A percentile compares a stretch with the other conserved stretches of the same genome.
These are phyloP conservation scores for Drosophila athabasca DNA, from an alignment of 1,140 invertebrate genomes.

Conservation along the genomic window DNA sequence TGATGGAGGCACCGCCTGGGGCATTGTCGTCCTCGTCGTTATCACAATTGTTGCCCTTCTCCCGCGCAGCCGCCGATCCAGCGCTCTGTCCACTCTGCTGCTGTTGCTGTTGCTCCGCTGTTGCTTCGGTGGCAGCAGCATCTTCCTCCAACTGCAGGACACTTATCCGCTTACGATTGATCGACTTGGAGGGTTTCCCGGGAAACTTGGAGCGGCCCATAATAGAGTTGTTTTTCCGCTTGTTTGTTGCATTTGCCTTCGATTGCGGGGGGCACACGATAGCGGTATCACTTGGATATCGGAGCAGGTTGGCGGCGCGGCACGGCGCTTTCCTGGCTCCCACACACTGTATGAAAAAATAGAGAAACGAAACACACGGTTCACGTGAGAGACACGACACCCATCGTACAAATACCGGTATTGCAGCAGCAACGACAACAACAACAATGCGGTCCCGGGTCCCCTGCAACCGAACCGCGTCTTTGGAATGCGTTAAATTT, in stretches of 20 bases:
- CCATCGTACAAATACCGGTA: constrained; percentile 64
- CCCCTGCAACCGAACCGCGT: constrained; percentile 47
- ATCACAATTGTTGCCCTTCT: constrained; percentile 79
- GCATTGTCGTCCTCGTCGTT: constrained; percentile 77
- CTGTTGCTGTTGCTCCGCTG: constrained; percentile 22
- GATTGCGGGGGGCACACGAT: constrained; percentile 22
- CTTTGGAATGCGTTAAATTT: constrained; percentile 72
- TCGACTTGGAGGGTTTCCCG: constrained; percentile 92
- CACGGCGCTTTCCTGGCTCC: no score
- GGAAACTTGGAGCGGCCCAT: constrained; percentile 89
- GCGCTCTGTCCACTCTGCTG: constrained; percentile 48
- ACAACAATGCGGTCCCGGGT: constrained; percentile 38
- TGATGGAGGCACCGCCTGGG: constrained; percentile 51
- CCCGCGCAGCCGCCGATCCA: constrained; percentile 45
- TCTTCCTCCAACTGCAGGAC: constrained; percentile 87
- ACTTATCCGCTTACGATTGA: constrained; percentile 91
- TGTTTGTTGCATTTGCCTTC: constrained; percentile 59
- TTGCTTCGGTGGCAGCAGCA: constrained; percentile 39
- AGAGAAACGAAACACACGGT: constrained; percentile 35
- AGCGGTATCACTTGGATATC: constrained; percentile 3
- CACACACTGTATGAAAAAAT: no score
- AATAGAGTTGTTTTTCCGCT: constrained; percentile 51
- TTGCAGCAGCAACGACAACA: constrained; percentile 49
- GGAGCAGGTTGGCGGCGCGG: constrained; percentile 8
- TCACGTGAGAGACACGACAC: constrained; percentile 41